phyloP scores from a whole-genome alignment of 2,888 invertebrate species.

The Frankliniella fusca region DNA sequence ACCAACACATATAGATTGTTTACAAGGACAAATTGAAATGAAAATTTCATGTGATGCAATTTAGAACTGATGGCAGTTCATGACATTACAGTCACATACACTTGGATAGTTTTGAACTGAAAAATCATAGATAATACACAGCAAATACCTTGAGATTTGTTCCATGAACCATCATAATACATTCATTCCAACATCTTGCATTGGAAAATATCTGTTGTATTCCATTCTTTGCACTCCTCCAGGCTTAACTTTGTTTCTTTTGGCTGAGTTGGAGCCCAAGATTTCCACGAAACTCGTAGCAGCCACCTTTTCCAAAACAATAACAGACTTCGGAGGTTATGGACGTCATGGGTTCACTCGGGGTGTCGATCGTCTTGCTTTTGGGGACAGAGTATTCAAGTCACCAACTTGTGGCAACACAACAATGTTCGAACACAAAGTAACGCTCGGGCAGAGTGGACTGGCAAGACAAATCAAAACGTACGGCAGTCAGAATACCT shows the following conservation, averaged over 20 bases:
- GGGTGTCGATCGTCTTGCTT: neutral
- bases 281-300: neutral
- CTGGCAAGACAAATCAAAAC: neutral
- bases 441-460: neutral
- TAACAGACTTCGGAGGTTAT: neutral
- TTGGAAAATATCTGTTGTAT: neutral
- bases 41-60: neutral
- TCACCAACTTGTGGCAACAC: neutral
- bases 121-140: neutral
- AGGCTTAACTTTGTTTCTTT: neutral
- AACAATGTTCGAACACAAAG: neutral
- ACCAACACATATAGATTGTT: neutral
- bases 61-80: neutral
- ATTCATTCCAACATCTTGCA: neutral
- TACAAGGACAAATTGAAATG: neutral
- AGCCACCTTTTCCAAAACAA: neutral
- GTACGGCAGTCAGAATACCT: neutral
- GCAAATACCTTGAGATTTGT: neutral
- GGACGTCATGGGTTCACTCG: neutral
- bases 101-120: neutral
- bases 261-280: neutral
- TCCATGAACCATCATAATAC: neutral
- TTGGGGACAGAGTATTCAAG: neutral
- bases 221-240: neutral
- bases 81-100: neutral